Evolutionary conservation across 2,113 vertebrate species (phyloP), one percentile per base, ranked within the genome.

Genomic region (Lepus europaeus): DNA sequence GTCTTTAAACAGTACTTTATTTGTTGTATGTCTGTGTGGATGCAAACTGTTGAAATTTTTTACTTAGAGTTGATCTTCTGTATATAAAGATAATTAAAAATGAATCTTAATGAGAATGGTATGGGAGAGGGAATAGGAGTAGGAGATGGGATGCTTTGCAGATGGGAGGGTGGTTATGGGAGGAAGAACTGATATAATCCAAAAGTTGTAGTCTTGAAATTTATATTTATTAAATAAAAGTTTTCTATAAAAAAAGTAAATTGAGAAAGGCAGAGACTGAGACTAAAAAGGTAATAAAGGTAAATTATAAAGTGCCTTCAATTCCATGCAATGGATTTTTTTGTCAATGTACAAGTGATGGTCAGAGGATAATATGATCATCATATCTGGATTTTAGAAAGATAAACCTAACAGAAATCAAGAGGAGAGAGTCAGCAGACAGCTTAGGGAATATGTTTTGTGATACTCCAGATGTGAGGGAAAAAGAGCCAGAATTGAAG

Each of bases 331-430:
- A 7, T 61, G 49, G 16, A 69, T 83, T 12, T 68, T 36, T 87
- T 87, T 59, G 9, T 81, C 56, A 59, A 20, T 95, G 70, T 82
- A 10, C 4, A 70, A 49, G 86, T 81, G 11, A 81, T 33, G 61
- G 2, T 2, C 23, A 64, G 16, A 51, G 23, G 17, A 31, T 68
- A 33, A 69, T 16, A 66, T 7, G n/a, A 73, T 39, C 10, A 59
- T 33, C 10, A 59, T 31, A 82, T 91, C 29, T 90, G 63, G 8
- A 51, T 78, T 86, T 94, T 74, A 77, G n/a, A 89, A 85, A 90
- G 45, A 63, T 53, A 90, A 80, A 51, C 72, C 27, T 36, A 59
- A 56, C 33, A 14, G 49, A 86, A 91, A 88, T 86, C 64, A 91
- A 70, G 83, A 95, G 33, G 36, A 49, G 19, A 79, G 33, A 92